Evolutionary conservation across 2,113 vertebrate species (phyloP).

Genomic region (Upupa epops): DNA sequence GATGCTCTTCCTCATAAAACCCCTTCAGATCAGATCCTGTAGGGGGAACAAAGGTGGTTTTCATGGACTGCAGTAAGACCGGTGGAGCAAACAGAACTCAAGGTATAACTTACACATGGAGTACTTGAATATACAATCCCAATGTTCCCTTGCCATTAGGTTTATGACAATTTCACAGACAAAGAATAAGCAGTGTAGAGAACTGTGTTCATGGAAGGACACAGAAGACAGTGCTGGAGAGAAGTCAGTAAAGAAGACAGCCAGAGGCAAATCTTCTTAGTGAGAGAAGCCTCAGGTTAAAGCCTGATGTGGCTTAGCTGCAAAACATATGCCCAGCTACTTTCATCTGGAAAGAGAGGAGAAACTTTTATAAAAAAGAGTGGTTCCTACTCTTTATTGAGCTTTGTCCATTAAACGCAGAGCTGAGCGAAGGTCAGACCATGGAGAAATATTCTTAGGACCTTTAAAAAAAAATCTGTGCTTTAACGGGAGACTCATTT

Average conservation of each 20-base stretch:
- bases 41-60: accelerated
- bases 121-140: background rate
- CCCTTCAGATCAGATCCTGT: background rate
- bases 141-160: background rate
- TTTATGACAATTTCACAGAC: background rate
- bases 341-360: background rate
- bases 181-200: background rate
- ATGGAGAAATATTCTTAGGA: background rate
- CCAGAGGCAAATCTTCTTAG: background rate
- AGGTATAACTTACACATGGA: background rate
- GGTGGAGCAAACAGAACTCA: background rate
- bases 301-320: background rate
- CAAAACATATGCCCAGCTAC: background rate
- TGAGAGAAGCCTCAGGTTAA: background rate
- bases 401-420: background rate
- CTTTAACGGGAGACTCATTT: background rate
- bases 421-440: background rate
- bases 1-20: background rate
- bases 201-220: background rate
- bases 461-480: background rate
- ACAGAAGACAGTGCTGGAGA: background rate
- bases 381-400: background rate
- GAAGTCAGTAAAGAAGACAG: background rate
- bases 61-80: background rate
- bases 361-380: background rate